A percentile compares a stretch with the other conserved stretches of the same genome.
These are phyloP conservation scores for Gallinago paraguaiae DNA, from an alignment of 2,113 vertebrate genomes.

Conservation along the genomic window DNA sequence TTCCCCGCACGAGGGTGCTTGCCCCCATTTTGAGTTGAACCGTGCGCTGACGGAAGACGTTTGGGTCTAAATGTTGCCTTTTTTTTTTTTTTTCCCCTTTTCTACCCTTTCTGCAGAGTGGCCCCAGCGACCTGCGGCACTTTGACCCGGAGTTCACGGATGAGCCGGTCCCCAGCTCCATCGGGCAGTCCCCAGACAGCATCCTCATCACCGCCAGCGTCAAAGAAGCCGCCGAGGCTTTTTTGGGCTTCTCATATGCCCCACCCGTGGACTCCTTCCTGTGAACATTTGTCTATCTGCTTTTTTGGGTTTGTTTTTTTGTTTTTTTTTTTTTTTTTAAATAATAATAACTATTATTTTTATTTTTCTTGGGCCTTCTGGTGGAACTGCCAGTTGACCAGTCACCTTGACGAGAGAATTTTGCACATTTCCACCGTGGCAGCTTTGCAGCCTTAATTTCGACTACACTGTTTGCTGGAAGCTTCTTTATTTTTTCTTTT, in stretches of 20 bases:
- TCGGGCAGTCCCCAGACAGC: slow-evolving; percentile 92
- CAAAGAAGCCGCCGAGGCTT: slow-evolving; percentile 93
- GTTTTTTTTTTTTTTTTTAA: neutral
- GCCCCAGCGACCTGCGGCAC: slow-evolving; percentile 93
- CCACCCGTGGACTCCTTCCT: slow-evolving; percentile 96
- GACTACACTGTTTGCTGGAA: slow-evolving; percentile 75
- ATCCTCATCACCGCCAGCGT: slow-evolving; percentile 91
- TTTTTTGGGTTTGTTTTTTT: neutral
- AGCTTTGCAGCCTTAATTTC: slow-evolving; percentile 83
- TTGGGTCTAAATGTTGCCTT: neutral
- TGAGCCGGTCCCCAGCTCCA: slow-evolving; percentile 94
- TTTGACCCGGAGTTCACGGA: slow-evolving; percentile 98
- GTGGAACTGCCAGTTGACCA: slow-evolving; percentile 68
- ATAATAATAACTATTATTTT: slow-evolving; percentile 38
- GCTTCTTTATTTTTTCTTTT: slow-evolving; percentile 55
- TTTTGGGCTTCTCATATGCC: slow-evolving; percentile 97
- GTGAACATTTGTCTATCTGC: slow-evolving; percentile 57
- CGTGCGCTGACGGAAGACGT: neutral
- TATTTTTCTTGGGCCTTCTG: slow-evolving; percentile 68
- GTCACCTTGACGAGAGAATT: slow-evolving; percentile 81
- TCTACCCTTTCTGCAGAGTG: slow-evolving; percentile 77
- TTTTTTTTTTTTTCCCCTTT: neutral
- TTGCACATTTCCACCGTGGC: slow-evolving; percentile 89
- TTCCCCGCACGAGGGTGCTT: neutral
- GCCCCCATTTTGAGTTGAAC: neutral